Evolutionary conservation across 2,113 vertebrate species (phyloP), one percentile per base, ranked within the genome.

Genomic region (Acrocephalus kingi): DNA sequence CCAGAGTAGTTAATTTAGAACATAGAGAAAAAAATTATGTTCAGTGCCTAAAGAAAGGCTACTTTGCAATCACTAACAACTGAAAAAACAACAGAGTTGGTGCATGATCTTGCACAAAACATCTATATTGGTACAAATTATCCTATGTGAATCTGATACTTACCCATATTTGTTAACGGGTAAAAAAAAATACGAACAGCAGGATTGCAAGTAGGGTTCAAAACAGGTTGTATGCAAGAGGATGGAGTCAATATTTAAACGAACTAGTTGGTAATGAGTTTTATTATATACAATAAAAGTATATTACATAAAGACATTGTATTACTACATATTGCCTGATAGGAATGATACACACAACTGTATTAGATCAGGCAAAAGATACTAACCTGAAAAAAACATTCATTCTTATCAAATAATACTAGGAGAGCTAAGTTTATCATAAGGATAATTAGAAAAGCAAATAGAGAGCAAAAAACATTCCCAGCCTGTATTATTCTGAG

Each of bases 281-380:
- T 96, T 93, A 90, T 81, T 63, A 81, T n/a, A 52, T 41, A 55
- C 51, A 87, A 83, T 77, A 77, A 77, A 91, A 90, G 24, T 37
- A 21, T 67, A 56, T 74, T 77, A 68, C 58, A 73, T 58, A 56
- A 54, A 76, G 59, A 77, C n/a, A 94, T 51, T 12, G 27, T 22
- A 83, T 88, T 90, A 77, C 48, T 63, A 39, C 64, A 78, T 73
- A 85, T 12, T 61, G n/a, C 45, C 78, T 94, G 88, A 94, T 43
- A 83, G 68, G 78, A 87, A 59, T 75, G 35, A 81, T 55, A 84
- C 5, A 71, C 18, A 58, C 1, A 24, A 62, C 27, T 28, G 81
- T 77, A 49, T 48, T 66, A 3, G 28, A 89, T 39, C 63, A 84
- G 76, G 73, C n/a, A 90, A 73, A 84, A 88, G 33, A 27, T 45